phyloP scores from a whole-genome alignment of 2,113 vertebrate genomes.

The Theropithecus gelada region DNA sequence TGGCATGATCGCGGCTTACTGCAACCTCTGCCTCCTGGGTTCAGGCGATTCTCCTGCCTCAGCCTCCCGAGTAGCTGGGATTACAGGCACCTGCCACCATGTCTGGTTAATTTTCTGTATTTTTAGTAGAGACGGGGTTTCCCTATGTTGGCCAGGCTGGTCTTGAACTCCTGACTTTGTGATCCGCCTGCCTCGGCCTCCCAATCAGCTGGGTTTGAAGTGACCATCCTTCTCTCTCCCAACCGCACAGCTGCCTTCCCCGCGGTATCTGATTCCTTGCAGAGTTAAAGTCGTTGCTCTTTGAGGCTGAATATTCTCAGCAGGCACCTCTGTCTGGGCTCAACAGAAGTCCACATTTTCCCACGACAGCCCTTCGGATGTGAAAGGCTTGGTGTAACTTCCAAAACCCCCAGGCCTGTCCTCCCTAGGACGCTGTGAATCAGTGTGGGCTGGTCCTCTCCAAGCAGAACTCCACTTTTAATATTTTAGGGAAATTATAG shows the following conservation, averaged over 20 bases:
- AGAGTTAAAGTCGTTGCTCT: neutral
- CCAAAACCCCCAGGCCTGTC: neutral
- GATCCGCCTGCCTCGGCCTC: no score
- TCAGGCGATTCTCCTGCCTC: no score
- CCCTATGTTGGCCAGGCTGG: no score
- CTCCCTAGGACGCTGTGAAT: neutral
- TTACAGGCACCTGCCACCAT: no score
- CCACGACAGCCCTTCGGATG: neutral
- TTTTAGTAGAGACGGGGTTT: no score
- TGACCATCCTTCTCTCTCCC: neutral
- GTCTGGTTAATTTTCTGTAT: no score
- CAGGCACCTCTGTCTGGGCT: rapidly evolving
- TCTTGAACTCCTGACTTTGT: no score
- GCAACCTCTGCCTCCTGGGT: no score
- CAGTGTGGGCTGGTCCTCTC: neutral
- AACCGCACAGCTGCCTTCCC: rapidly evolving
- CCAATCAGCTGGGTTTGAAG: no score
- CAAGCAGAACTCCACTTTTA: neutral
- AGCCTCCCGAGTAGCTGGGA: no score
- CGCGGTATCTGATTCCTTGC: neutral
- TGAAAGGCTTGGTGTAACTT: neutral
- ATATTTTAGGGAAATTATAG: conserved; percentile 69
- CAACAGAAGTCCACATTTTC: rapidly evolving
- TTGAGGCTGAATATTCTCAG: no score
- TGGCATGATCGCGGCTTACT: no score